Percentiles rank a stretch among this genome's conserved stretches.
These are phyloP conservation scores for Pteropus rufus DNA, from an alignment of 2,797 vertebrate genomes.

Conservation along the genomic window DNA sequence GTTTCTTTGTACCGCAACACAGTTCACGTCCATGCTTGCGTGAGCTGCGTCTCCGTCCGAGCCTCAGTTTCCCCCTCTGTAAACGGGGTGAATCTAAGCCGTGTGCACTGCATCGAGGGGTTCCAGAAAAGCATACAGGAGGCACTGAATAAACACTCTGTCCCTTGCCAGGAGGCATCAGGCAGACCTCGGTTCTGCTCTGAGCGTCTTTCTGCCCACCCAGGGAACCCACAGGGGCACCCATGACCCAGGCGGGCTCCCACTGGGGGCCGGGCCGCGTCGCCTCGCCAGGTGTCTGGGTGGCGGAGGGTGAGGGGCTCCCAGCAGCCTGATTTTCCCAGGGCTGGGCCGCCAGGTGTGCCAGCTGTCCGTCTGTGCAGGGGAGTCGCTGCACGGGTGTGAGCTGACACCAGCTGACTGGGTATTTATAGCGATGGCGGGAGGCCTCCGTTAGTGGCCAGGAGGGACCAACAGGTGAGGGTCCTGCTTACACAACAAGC, in stretches of 20 bases:
- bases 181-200: neutral
- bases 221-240: too few species aligned
- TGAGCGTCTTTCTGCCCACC: neutral
- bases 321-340: neutral
- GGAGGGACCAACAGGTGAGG: neutral
- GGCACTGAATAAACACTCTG: neutral
- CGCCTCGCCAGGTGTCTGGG: neutral
- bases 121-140: neutral
- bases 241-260: neutral
- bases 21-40: fast-evolving
- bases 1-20: too few species aligned
- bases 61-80: neutral
- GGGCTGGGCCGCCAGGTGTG: neutral
- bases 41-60: neutral
- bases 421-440: neutral
- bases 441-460: neutral
- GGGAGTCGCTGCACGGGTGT: neutral
- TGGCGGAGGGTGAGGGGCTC: neutral
- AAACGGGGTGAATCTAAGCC: too few species aligned
- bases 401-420: neutral
- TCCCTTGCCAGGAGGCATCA: neutral
- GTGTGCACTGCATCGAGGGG: neutral
- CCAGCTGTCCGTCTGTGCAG: neutral
- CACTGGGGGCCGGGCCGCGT: fast-evolving
- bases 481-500: too few species aligned